These are phyloP conservation scores for Bolborhynchus lineola DNA, from an alignment of 2,113 vertebrate genomes.

Conservation along the genomic window DNA sequence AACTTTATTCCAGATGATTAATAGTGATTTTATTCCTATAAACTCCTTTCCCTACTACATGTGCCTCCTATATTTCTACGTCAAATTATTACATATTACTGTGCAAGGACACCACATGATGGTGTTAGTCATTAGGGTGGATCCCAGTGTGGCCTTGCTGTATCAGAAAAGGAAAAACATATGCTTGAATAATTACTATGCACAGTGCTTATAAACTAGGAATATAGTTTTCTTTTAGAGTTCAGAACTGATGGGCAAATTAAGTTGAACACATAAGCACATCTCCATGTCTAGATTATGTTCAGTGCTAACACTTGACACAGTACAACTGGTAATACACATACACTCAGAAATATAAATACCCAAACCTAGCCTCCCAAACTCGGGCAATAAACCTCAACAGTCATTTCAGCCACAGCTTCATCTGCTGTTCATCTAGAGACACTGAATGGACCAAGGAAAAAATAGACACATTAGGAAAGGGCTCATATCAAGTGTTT, in stretches of 20 bases:
- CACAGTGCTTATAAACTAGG: neutral
- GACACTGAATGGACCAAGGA: neutral
- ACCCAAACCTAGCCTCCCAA: neutral
- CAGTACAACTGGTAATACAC: fast-evolving
- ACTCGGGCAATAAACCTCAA: neutral
- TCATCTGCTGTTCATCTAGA: neutral
- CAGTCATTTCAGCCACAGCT: neutral
- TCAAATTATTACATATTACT: neutral
- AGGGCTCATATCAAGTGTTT: neutral
- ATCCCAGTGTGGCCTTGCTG: neutral
- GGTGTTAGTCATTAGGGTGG: slow-evolving; percentile 1
- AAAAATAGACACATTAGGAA: neutral
- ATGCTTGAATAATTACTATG: neutral
- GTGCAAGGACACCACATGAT: neutral
- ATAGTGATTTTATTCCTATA: neutral
- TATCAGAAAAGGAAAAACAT: neutral
- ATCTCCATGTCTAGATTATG: neutral
- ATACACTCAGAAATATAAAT: neutral
- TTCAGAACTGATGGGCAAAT: neutral
- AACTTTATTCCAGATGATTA: neutral
- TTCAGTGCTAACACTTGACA: neutral
- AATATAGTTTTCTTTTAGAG: neutral
- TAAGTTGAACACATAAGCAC: neutral
- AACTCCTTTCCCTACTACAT: neutral
- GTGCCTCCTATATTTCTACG: neutral